A percentile compares a stretch with the other conserved stretches of the same genome.
Evolutionary conservation across 2,113 vertebrate genomes (phyloP).

Genomic region (Dicentrarchus labrax): DNA sequence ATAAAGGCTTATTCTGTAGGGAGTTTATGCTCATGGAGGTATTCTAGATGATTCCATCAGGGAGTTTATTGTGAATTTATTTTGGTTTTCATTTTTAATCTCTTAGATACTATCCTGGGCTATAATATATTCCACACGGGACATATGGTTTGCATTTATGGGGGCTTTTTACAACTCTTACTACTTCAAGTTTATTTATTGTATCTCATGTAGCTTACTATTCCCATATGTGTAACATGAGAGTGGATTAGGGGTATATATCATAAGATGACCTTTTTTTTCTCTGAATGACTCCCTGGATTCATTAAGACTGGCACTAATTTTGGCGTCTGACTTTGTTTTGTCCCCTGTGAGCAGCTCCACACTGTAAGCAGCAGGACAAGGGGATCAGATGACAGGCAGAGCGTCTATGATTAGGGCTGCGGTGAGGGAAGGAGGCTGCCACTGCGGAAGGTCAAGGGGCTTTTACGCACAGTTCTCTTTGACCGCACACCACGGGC

Average conservation of each 20-base stretch:
- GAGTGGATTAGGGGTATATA: background rate
- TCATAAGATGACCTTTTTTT: background rate
- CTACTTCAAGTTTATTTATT: background rate
- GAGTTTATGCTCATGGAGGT: background rate
- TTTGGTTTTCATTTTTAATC: background rate
- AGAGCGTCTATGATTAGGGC: constrained; percentile 53
- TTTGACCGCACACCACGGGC: constrained; percentile 3
- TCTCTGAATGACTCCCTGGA: background rate
- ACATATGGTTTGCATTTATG: background rate
- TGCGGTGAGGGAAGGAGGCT: constrained; percentile 27
- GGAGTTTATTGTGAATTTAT: background rate
- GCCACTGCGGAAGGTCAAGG: constrained; percentile 47
- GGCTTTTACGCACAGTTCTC: constrained; percentile 35
- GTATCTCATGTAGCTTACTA: background rate
- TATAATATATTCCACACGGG: background rate
- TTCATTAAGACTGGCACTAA: constrained; percentile 32
- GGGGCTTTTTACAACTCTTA: background rate
- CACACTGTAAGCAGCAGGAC: constrained; percentile 28
- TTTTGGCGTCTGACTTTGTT: constrained; percentile 63
- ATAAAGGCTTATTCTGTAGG: background rate
- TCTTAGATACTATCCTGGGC: background rate
- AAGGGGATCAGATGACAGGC: constrained; percentile 71
- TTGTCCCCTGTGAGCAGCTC: constrained; percentile 49
- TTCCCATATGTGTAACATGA: background rate
- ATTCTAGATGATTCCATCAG: background rate